Base-by-base conservation (phyloP, 2,888 invertebrate genomes). In the Oscheius sp. region DNA sequence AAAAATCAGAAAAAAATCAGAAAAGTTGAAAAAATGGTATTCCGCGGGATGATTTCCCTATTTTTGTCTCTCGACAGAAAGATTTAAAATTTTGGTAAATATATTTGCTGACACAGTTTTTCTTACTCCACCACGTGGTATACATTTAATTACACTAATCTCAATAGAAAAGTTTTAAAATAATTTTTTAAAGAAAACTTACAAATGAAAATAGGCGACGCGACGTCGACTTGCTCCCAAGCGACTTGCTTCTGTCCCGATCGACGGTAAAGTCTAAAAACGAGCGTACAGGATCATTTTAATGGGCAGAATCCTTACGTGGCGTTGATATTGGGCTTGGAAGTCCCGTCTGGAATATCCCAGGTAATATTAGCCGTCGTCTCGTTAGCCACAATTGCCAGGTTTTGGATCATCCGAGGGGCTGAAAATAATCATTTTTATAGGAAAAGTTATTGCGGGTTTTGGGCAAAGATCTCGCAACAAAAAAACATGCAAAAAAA, bases 391-490 rank as follows among this genome's bases (percentile, higher is more conserved):
- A 69, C 76, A 3, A 87, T 79, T 5, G 71, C 73, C n/a, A 87
- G 77, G 59, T 88, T 88, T 58, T 82, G 76, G 49, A 87, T 85
- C 76, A 78, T 86, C 21, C 84, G 77, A n/a, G 87, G 86, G 1
- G 83, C 87, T 87, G 79, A 63, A 82, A 81, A 46, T 41, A 21
- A 46, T 13, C 18, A 23, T 70, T 45, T 23, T 21, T 35, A 18
- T 6, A 59, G 27, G 21, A 35, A 9, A 35, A 35, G 12, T 2
- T 6, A 53, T 18, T 2, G 25, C 16, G 18, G 6, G 2, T 53
- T 52, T 5, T 6, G 35, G 35, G 35, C 35, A 35, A 29, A 29
- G 23, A 58, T 23, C 21, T 25, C 25, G 25, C 58, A n/a, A 29
- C 27, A 18, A 18, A 27, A 7, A 25, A 12, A 25, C 5, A 61